Percentiles rank a stretch among this genome's conserved stretches.
These are phyloP conservation scores for Glaucidium brasilianum DNA, from an alignment of 2,113 vertebrate species.

Conservation along the genomic window DNA sequence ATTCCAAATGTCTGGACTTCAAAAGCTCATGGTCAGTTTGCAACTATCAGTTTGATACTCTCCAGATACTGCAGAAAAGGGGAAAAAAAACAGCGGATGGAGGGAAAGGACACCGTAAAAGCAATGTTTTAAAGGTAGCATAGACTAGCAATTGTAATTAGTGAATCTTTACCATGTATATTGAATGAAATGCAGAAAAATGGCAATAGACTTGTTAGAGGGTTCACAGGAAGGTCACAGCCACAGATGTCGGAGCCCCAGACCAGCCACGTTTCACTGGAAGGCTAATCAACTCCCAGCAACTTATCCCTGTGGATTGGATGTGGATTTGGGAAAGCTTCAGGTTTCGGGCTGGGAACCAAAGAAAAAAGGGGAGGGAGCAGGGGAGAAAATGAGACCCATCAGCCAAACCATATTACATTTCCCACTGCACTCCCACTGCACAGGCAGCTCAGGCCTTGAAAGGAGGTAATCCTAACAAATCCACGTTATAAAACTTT, in stretches of 20 bases:
- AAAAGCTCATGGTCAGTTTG: not conserved
- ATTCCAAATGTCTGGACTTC: not conserved
- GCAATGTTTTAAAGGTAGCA: not conserved
- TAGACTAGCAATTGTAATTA: not conserved
- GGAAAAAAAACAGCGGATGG: not conserved
- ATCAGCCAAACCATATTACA: not conserved
- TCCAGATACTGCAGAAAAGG: not conserved
- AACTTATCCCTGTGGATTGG: not conserved
- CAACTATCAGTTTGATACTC: not conserved
- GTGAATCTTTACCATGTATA: not conserved
- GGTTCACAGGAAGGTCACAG: constrained; percentile 54
- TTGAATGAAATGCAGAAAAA: not conserved
- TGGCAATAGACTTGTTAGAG: not conserved
- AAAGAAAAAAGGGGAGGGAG: not conserved
- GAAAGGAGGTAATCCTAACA: constrained; percentile 7
- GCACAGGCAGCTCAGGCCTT: constrained; percentile 5
- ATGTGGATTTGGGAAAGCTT: not conserved
- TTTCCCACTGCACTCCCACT: constrained; percentile 27
- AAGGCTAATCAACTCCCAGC: not conserved
- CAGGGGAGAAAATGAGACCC: not conserved
- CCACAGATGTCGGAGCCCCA: not conserved
- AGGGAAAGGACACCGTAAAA: not conserved
- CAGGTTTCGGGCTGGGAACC: not conserved
- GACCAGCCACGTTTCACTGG: constrained; percentile 4
- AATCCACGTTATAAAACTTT: not conserved